Evolutionary conservation across 2,113 vertebrate genomes (phyloP).

Genomic region (Macrotis lagotis): DNA sequence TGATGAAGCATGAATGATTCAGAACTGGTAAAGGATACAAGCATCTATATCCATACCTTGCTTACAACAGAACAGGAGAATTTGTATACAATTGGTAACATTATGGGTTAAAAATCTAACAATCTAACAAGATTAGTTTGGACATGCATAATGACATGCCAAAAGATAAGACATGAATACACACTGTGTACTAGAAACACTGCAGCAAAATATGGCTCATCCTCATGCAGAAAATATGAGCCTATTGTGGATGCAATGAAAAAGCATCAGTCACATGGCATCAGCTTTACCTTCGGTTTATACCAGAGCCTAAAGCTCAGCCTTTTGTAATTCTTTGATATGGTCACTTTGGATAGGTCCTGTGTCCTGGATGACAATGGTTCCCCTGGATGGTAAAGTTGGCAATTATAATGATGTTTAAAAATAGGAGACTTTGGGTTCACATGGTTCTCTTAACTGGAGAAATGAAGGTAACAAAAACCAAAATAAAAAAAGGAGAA

Average conservation of each 20-base stretch:
- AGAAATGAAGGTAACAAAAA: conserved; percentile 41
- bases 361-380: not conserved
- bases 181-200: not conserved
- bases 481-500: conserved; percentile 14
- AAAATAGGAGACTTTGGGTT: conserved; percentile 23
- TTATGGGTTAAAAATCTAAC: not conserved
- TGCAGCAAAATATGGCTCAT: conserved; percentile 27
- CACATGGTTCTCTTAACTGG: conserved; percentile 23
- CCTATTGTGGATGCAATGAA: conserved; percentile 26
- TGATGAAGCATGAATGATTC: not conserved
- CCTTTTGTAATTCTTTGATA: not conserved
- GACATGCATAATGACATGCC: conserved; percentile 9
- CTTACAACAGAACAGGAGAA: not conserved
- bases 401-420: conserved; percentile 32
- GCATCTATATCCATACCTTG: not conserved
- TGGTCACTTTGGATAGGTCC: not conserved
- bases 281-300: conserved; percentile 12
- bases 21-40: not conserved
- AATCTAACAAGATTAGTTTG: conserved; percentile 36
- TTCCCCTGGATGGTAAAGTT: not conserved
- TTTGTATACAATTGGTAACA: not conserved
- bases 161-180: conserved; percentile 42
- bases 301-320: not conserved
- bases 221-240: conserved; percentile 37
- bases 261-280: not conserved